Base-by-base conservation (phyloP, 2,888 invertebrate species). In the Odontothrips loti region DNA sequence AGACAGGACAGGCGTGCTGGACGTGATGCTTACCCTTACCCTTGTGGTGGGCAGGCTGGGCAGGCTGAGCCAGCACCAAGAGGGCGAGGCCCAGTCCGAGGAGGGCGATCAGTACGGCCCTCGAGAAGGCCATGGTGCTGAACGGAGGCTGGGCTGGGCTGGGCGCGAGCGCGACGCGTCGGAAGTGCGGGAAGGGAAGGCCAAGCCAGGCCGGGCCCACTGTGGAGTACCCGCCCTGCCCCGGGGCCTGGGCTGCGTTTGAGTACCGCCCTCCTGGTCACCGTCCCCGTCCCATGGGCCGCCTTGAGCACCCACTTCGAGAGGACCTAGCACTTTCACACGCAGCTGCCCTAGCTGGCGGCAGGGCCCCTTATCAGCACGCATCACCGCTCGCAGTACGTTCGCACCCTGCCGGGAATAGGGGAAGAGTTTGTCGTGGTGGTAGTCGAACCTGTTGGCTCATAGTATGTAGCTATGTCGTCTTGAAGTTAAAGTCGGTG, bases 21-120 rank as follows among this genome's bases (percentile, higher is more conserved):
- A 3, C n/a, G 58, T 8, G 68, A 75, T 75, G 68, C 68, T 75
- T 27, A 75, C 68, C 68, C 68, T 75, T 75, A 75, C 68, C 68
- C 68, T 27, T 75, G 68, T 75, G 68, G 68, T 75, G 68, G 11
- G 68, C 68, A 27, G 68, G 68, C 6, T 75, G 68, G 23, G 68
- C 68, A 10, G 23, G 27, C 68, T 23, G n/a, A 10, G 68, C 68
- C n/a, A 68, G 68, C 68, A 75, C 23, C 23, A 27, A 1, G 23
- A 75, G 68, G 68, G 23, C 27, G 68, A 75, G 58, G 20, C 6
- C 58, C 0, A 58, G 6, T 20, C 58, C 58, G 58, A 75, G 68
- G 27, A 75, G 23, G 12, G 68, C 68, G 68, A n/a, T 6, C 1
- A 75, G 23, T 11, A 27, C 12, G 27, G 27, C 12, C 68, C 68